Base-by-base conservation (phyloP, 2,113 vertebrate species). In the Callithrix jacchus region DNA sequence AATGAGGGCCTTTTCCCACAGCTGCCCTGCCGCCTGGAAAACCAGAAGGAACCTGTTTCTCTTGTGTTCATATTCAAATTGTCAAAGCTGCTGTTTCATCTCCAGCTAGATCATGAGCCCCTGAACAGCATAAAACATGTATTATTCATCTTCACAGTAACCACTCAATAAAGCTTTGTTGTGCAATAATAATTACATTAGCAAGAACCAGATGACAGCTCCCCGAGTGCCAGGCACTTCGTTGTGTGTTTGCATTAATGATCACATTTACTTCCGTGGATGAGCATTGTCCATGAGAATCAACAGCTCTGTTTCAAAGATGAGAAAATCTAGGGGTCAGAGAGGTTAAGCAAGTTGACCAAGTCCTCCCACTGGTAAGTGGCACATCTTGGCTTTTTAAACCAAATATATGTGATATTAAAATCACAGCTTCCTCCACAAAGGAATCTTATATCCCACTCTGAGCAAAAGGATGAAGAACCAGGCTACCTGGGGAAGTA, bases 251-350 rank as follows among this genome's bases (percentile, higher is more conserved):
- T n/a, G 68, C 45, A 68, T 49, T 23, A 86, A 68, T 54, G 18
- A 45, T 20, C 7, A 4, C 16, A 12, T 35, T 68, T 85, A 68
- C 56, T 88, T 35, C 80, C 68, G 47, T 45, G 82, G 68, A 58
- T 37, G 27, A 18, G 12, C n/a, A 10, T 20, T 12, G 84, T 32
- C 45, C 8, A 0, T 8, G 21, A 10, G 54, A 58, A 42, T 56
- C 54, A 17, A 42, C 8, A 35, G 6, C 27, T 70, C 64, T 6
- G 1, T 58, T 71, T 84, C 64, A 56, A 71, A 97, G 54, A 66
- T 11, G 49, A 87, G 35, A 79, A 79, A 32, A 9, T 8, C 52
- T 21, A 84, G 66, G 52, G 74, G 25, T 32, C 56, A 21, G 10
- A 89, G 87, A 86, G 76, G 11, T 66, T 18, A 11, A 40, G 54